Evolutionary conservation across 2,888 invertebrate genomes (phyloP).

Genomic region (Deladenus siricidicola): DNA sequence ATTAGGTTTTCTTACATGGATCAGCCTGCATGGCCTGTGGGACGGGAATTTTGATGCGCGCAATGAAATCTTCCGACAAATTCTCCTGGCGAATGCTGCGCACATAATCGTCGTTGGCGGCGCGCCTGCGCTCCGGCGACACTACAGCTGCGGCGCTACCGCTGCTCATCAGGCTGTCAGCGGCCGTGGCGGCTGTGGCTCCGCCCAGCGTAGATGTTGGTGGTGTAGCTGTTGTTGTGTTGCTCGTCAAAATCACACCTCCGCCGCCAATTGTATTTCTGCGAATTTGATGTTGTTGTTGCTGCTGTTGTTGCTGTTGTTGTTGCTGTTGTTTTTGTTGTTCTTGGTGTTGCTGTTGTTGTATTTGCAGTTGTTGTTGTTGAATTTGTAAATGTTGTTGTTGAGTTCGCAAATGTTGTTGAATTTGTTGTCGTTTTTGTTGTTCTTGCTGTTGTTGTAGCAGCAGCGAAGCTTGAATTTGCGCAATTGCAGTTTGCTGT

Average conservation of each 20-base stretch:
- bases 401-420: slow-evolving; percentile 14
- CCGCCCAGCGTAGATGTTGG: no score
- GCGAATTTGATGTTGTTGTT: slow-evolving; percentile 3
- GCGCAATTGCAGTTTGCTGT: no score
- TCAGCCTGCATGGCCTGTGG: slow-evolving; percentile 45
- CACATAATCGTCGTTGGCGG: slow-evolving; percentile 47
- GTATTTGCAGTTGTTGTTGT: slow-evolving; percentile 10
- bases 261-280: neutral
- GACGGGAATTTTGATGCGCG: slow-evolving; percentile 47
- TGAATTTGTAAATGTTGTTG: neutral
- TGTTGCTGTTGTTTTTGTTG: slow-evolving; percentile 12
- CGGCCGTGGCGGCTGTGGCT: no score
- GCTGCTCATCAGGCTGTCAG: neutral
- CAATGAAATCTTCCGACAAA: slow-evolving; percentile 36
- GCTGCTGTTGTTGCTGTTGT: slow-evolving; percentile 19
- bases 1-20: slow-evolving; percentile 48
- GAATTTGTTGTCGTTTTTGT: slow-evolving; percentile 8
- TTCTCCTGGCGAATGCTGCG: slow-evolving; percentile 46
- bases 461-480: slow-evolving; percentile 3
- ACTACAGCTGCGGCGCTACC: slow-evolving; percentile 1
- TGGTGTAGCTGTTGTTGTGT: neutral
- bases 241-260: neutral
- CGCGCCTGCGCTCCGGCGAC: slow-evolving; percentile 15
- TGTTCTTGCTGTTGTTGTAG: slow-evolving; percentile 11
- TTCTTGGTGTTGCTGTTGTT: slow-evolving; percentile 7